Evolutionary conservation across 92 coral and sea anemone genomes (phyloP).

Genomic region (Epizoanthus ramosus): DNA sequence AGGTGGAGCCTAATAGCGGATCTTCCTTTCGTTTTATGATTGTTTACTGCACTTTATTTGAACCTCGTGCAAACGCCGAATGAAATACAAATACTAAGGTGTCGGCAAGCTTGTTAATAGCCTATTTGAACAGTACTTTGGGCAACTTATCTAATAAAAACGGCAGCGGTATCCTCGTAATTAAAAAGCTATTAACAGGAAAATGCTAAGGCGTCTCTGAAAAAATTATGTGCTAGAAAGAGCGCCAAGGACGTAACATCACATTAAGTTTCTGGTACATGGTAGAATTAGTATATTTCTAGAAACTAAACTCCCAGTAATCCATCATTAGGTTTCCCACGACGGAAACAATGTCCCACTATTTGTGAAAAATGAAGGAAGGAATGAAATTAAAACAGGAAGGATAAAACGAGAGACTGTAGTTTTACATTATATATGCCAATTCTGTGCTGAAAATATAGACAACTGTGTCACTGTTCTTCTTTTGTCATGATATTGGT

Average conservation of each 20-base stretch:
- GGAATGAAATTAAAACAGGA: constrained; percentile 6
- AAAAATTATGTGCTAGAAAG: constrained; percentile 9
- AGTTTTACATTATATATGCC: not conserved
- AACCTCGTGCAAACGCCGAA: constrained; percentile 35
- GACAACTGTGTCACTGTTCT: not conserved
- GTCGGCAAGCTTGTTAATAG: constrained; percentile 39
- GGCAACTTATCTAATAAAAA: constrained; percentile 38
- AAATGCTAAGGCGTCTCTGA: constrained; percentile 10
- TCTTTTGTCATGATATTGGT: not conserved
- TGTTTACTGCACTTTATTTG: constrained; percentile 20
- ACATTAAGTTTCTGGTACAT: constrained; percentile 14
- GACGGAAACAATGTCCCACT: constrained; percentile 27
- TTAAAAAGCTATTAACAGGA: constrained; percentile 44
- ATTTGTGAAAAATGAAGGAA: constrained; percentile 1
- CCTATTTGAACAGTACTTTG: constrained; percentile 42
- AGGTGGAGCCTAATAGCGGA: constrained; percentile 34
- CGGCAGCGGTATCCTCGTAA: constrained; percentile 41
- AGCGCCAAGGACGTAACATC: constrained; percentile 8
- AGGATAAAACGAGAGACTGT: not conserved
- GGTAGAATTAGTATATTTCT: not conserved
- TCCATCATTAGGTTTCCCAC: constrained; percentile 17
- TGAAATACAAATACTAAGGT: constrained; percentile 40
- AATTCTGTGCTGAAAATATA: not conserved
- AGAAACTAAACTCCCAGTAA: constrained; percentile 9
- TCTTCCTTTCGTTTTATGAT: constrained; percentile 21